A percentile compares a stretch with the other conserved stretches of the same genome.
These are phyloP conservation scores for Aramus guarauna DNA, from an alignment of 2,113 vertebrate genomes.

Conservation along the genomic window DNA sequence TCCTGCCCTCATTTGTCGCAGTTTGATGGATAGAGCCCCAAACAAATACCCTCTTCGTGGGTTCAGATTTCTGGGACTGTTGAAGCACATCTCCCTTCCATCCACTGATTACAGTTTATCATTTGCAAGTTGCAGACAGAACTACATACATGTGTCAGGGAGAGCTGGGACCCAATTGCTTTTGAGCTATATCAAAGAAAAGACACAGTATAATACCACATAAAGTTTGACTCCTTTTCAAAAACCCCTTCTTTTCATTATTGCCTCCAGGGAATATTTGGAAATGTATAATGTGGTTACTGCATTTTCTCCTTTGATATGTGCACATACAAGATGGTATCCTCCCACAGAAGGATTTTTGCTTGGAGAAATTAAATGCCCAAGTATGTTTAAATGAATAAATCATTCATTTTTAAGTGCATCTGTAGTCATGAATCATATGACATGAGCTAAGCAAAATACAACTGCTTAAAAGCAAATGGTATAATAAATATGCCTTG, in stretches of 20 bases:
- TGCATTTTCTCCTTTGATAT: neutral
- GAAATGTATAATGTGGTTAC: neutral
- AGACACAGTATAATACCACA: neutral
- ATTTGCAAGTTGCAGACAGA: neutral
- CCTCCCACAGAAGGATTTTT: slow-evolving; percentile 10
- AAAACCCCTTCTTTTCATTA: neutral
- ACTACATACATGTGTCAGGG: neutral
- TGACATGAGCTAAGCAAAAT: neutral
- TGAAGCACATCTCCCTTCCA: fast-evolving
- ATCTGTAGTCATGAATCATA: neutral
- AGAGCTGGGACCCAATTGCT: neutral
- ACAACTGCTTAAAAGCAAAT: neutral
- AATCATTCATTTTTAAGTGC: neutral
- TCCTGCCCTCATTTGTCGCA: neutral
- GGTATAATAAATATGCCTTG: neutral
- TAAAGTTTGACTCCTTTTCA: neutral
- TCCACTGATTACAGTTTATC: neutral
- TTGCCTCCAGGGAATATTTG: neutral
- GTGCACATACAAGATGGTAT: neutral
- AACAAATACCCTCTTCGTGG: neutral
- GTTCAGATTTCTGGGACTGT: neutral
- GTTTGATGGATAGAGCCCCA: neutral
- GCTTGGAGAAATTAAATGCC: neutral
- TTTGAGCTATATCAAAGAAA: neutral
- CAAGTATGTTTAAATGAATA: neutral